Evolutionary conservation across 1,140 invertebrate genomes (phyloP), one percentile per base, ranked within the genome.

Genomic region (Maconellicoccus hirsutus): DNA sequence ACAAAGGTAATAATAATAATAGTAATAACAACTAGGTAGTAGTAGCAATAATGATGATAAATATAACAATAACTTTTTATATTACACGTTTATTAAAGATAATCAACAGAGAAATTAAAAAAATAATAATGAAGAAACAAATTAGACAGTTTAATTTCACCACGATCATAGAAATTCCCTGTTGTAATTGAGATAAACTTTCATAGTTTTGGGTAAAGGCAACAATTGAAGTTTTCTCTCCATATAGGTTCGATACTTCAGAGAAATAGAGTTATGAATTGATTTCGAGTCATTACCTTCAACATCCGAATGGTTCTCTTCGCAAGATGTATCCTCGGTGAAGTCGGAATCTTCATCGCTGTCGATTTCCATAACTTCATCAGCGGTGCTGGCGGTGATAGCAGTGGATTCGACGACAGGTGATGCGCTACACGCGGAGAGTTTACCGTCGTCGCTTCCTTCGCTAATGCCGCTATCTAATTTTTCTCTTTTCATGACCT

Each of bases 291-390:
- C 61, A 22, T 4, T 23, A 1, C 14, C 10, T 10, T 66, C 61
- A 16, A 25, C 7, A 14, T 66, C 61, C 8, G 61, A 66, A 66
- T 10, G 1, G 19, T 26, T 8, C 19, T 23, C 25, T 66, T 66
- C 61, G 25, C 25, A 25, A 26, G 61, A 66, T 4, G 61, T 23
- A 66, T 66, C 10, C 10, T 66, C 61, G 25, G 22, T 66, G 16
- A 66, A 66, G 19, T 66, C 61, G 25, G 61, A 66, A 66, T 66
- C 61, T 33, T 33, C 4, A 16, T 66, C 61, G 61, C 61, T 66
- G 10, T 66, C 61, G 19, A 66, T 19, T 23, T 66, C 61, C 61
- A 66, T 66, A 7, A 19, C 6, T 25, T 66, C 61, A 19, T 52
- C 12, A 16, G 3, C n/a, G 21, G 3, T 19, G 21, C n/a, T n/a